phyloP scores from a whole-genome alignment of 2,888 invertebrate genomes.

The Anorthoa munda region DNA sequence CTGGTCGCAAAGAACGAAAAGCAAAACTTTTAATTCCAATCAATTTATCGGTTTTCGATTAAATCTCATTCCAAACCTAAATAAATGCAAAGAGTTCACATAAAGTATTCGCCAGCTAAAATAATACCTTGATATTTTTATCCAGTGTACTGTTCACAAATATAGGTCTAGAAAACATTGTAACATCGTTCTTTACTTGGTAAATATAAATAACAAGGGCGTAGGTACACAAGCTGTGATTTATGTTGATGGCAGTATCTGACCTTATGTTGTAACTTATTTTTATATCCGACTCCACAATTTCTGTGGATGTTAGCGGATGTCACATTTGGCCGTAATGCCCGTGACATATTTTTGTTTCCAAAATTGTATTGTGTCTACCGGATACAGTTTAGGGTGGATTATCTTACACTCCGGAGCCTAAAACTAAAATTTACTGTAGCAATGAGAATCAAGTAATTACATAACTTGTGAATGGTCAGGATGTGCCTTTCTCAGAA shows the following conservation, averaged over 20 bases:
- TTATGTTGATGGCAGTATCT: constrained; percentile 72
- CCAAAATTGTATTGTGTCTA: constrained; percentile 51
- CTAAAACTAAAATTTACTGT: neutral
- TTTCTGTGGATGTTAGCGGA: constrained; percentile 64
- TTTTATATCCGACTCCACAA: constrained; percentile 69
- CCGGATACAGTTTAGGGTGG: constrained; percentile 25
- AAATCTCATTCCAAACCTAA: neutral
- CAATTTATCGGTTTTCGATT: constrained; percentile 15
- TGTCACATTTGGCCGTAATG: constrained; percentile 64
- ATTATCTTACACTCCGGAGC: constrained; percentile 13
- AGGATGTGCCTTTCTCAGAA: neutral
- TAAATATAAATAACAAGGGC: constrained; percentile 70
- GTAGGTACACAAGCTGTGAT: constrained; percentile 70
- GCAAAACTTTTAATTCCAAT: neutral
- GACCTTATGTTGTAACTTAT: constrained; percentile 73
- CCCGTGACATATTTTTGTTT: constrained; percentile 53
- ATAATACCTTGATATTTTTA: neutral
- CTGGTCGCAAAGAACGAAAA: neutral
- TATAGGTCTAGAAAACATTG: constrained; percentile 15
- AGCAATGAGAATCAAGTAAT: neutral
- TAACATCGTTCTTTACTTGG: constrained; percentile 57
- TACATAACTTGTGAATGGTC: neutral
- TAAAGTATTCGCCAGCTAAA: neutral
- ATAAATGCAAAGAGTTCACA: neutral
- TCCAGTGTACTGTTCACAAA: neutral